Evolutionary conservation across 2,888 invertebrate species (phyloP).

Genomic region (Calameuta filiformis): DNA sequence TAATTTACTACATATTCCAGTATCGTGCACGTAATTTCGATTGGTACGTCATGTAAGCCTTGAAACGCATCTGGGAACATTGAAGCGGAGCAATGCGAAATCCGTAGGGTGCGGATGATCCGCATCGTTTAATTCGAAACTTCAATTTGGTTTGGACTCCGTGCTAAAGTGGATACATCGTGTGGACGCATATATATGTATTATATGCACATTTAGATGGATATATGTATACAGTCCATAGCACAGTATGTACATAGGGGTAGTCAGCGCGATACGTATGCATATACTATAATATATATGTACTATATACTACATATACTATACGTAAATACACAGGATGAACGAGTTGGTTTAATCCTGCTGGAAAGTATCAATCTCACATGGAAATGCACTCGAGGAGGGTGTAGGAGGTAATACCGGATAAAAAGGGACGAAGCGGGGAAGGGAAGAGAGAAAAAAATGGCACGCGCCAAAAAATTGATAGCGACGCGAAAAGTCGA

Average conservation of each 20-base stretch:
- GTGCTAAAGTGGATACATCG: slow-evolving; percentile 40
- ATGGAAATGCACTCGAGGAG: slow-evolving; percentile 44
- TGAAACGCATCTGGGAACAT: slow-evolving; percentile 29
- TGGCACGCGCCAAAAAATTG: background rate
- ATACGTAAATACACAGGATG: slow-evolving; percentile 4
- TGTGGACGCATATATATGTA: background rate
- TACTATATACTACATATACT: background rate
- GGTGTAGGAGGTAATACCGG: background rate
- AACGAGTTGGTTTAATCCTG: slow-evolving; percentile 41
- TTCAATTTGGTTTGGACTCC: slow-evolving; percentile 50
- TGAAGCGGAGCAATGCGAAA: slow-evolving; percentile 1
- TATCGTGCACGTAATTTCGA: background rate
- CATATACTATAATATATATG: background rate
- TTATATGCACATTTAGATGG: background rate
- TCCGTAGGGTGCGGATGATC: slow-evolving; percentile 28
- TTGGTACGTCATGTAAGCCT: slow-evolving; percentile 19
- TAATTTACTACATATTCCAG: background rate
- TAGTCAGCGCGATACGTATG: background rate
- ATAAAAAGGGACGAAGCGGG: slow-evolving; percentile 2
- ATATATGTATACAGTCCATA: background rate
- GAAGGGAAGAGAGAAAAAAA: background rate
- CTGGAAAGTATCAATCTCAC: slow-evolving; percentile 38
- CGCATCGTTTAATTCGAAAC: slow-evolving; percentile 56
- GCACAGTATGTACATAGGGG: background rate
- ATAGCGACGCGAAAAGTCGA: slow-evolving; percentile 9